These are phyloP conservation scores for Drosophila antonietae DNA, from an alignment of 2,888 invertebrate genomes.

Conservation along the genomic window DNA sequence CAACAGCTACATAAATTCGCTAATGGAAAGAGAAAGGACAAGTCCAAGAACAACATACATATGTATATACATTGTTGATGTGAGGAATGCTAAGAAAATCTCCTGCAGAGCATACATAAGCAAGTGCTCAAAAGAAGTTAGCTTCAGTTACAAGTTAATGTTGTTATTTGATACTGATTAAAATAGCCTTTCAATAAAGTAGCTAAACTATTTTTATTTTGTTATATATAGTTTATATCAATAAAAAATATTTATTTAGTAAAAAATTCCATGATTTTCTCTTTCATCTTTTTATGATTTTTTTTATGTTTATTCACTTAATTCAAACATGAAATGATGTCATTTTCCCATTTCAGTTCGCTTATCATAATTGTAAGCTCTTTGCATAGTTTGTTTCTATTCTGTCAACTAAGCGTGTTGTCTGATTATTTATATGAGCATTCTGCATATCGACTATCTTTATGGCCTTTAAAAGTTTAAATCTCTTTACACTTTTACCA, in stretches of 20 bases:
- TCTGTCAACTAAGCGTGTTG: background rate
- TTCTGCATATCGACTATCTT: conserved; percentile 17
- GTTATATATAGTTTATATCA: too few species aligned
- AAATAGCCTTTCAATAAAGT: background rate
- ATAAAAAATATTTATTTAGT: background rate
- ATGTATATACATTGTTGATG: conserved; percentile 3
- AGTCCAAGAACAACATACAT: conserved; percentile 1
- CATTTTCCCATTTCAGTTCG: background rate
- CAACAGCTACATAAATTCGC: conserved; percentile 6
- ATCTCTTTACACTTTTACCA: background rate
- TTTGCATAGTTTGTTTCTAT: background rate
- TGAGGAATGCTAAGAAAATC: conserved; percentile 7
- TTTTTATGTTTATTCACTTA: background rate
- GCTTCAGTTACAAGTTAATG: background rate
- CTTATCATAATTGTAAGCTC: background rate
- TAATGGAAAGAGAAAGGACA: background rate
- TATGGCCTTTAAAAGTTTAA: conserved; percentile 1
- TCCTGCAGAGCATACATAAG: background rate
- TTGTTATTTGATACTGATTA: background rate
- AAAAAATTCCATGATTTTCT: background rate
- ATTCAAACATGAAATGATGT: background rate
- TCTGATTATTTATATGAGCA: background rate
- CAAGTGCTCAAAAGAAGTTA: background rate
- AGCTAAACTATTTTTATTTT: background rate
- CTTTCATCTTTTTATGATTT: background rate